A percentile compares a stretch with the other conserved stretches of the same genome.
These are phyloP conservation scores for Corythaixoides concolor DNA, from an alignment of 2,113 vertebrate species.

Conservation along the genomic window DNA sequence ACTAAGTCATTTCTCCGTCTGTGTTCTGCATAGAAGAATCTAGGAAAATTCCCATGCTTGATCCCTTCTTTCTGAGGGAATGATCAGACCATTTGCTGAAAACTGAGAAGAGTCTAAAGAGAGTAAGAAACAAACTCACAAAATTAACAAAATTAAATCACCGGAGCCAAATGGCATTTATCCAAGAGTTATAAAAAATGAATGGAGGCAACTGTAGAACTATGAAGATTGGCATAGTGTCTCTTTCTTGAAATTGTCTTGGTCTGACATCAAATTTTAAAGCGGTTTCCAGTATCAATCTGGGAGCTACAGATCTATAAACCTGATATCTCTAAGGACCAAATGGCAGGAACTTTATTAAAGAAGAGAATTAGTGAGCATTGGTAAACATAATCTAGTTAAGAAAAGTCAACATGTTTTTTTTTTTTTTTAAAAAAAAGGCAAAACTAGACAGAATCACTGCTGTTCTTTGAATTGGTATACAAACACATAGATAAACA, in stretches of 20 bases:
- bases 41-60: neutral
- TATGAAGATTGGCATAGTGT: neutral
- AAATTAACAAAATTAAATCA: neutral
- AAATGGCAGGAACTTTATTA: neutral
- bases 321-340: neutral
- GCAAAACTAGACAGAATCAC: neutral
- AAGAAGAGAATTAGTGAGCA: neutral
- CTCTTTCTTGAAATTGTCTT: neutral
- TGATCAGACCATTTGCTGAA: neutral
- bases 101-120: neutral
- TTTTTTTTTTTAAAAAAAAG: neutral
- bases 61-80: neutral
- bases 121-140: neutral
- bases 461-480: fast-evolving
- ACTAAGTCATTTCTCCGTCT: neutral
- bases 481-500: neutral
- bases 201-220: neutral
- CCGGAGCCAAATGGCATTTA: neutral
- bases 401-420: neutral
- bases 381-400: neutral
- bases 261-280: neutral
- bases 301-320: neutral
- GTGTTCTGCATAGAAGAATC: neutral
- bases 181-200: neutral
- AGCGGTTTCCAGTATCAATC: neutral